Base-by-base conservation (phyloP, 2,113 vertebrate species). In the Promerops cafer region DNA sequence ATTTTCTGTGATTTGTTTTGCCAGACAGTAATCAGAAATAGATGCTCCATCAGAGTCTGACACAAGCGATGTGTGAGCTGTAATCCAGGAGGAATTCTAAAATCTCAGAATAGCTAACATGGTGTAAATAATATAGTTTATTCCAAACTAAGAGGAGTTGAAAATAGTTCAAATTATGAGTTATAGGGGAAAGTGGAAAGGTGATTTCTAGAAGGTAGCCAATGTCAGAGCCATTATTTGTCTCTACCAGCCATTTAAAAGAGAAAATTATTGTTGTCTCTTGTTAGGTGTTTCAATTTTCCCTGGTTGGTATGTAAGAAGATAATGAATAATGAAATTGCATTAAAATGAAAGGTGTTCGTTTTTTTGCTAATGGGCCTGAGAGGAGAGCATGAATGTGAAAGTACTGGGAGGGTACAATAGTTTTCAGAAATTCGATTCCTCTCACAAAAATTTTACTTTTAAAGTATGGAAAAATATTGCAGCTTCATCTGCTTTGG, bases 1-100 rank as follows among this genome's bases (percentile, higher is more conserved):
- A 10, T 93, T 91, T 94, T 82, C 59, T 94, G 1, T 92, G 70
- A 94, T 91, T 96, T 90, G 87, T 88, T 92, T 93, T 90, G 64
- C 80, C 53, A 83, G 57, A 89, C 35, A 26, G 4, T 80, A 95
- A 91, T 87, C 87, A 91, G 83, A 91, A 95, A 61, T 94, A 93
- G 54, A 87, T 94, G 78, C 54, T 85, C n/a, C 75, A 65, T 82
- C 75, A 63, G 70, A 78, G 61, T 91, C 87, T 15, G 15, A 87
- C 74, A 85, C 33, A 77, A 93, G 37, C 24, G 20, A 72, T 86
- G 40, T 91, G 74, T 87, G 63, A 93, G 33, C 57, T 75, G 45
- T 79, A 92, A 56, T 89, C 80, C 60, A 86, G 71, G 47, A 92
- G 72, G 75, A 93, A 89, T 87, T 93, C 44, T 90, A 83, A 83